phyloP scores from a whole-genome alignment of 1,140 invertebrate species.

The Sipha flava region DNA sequence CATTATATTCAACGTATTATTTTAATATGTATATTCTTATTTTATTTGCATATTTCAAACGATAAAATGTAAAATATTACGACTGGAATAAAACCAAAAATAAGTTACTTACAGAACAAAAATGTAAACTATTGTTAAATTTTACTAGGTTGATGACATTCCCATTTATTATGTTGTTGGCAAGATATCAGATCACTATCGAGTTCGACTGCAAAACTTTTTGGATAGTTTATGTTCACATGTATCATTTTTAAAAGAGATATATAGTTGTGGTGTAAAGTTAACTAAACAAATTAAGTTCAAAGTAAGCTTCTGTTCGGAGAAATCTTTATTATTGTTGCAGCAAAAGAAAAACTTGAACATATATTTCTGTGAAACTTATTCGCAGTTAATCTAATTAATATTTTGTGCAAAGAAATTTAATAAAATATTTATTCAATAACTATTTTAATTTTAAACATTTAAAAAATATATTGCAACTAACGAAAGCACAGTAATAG shows the following conservation, averaged over 20 bases:
- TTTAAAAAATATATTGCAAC: too few species aligned
- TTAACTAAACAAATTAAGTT: background rate
- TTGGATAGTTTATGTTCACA: background rate
- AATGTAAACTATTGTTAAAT: background rate
- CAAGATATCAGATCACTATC: background rate
- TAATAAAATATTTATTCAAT: too few species aligned
- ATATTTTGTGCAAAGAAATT: too few species aligned
- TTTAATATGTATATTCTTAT: background rate
- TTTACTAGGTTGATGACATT: background rate
- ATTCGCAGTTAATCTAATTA: too few species aligned
- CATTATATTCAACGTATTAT: background rate
- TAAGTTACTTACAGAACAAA: background rate
- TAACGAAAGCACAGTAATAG: too few species aligned
- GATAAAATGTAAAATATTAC: background rate
- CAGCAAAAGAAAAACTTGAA: background rate
- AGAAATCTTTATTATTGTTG: background rate
- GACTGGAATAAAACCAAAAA: background rate
- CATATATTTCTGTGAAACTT: background rate
- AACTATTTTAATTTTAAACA: too few species aligned
- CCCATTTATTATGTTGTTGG: background rate
- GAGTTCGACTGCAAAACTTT: background rate
- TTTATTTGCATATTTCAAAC: background rate
- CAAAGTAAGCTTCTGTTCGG: background rate
- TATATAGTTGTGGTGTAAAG: background rate
- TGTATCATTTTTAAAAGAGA: background rate